A percentile compares a stretch with the other conserved stretches of the same genome.
These are phyloP conservation scores for Papilio helenus DNA, from an alignment of 1,140 invertebrate genomes.

Conservation along the genomic window DNA sequence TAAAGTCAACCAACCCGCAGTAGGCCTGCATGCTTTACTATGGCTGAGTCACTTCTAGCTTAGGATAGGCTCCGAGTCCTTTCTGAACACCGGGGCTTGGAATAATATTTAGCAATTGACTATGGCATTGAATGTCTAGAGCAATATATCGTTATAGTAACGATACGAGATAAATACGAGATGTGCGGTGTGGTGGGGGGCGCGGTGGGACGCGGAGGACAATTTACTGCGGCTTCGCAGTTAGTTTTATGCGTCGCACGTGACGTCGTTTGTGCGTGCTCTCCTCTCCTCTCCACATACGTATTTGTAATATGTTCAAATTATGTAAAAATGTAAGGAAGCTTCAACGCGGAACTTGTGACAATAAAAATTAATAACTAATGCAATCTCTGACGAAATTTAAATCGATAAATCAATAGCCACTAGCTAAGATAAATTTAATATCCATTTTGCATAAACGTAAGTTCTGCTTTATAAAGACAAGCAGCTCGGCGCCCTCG, in stretches of 20 bases:
- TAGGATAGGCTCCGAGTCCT: too few relatives aligned
- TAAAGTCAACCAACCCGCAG: too few relatives aligned
- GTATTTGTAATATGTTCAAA: not conserved
- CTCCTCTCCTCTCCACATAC: not conserved
- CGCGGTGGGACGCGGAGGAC: not conserved
- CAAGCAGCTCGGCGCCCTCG: not conserved
- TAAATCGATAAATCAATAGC: not conserved
- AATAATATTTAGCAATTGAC: not conserved
- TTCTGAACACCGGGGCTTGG: too few relatives aligned
- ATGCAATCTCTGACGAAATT: not conserved
- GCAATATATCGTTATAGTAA: not conserved
- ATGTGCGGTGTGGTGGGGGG: not conserved
- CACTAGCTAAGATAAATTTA: not conserved
- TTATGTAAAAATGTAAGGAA: not conserved
- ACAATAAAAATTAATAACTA: not conserved
- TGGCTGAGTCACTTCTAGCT: too few relatives aligned
- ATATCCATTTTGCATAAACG: not conserved
- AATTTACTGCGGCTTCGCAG: conserved; percentile 17
- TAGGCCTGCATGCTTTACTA: too few relatives aligned
- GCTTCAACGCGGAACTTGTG: not conserved
- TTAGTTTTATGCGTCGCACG: conserved; percentile 9
- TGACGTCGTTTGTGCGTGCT: conserved; percentile 7
- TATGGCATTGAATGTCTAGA: not conserved
- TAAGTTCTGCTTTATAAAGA: too few relatives aligned
- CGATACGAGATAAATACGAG: not conserved